Evolutionary conservation across 2,888 invertebrate species (phyloP), one percentile per base, ranked within the genome.

Genomic region (Drosophila nr. fundita): DNA sequence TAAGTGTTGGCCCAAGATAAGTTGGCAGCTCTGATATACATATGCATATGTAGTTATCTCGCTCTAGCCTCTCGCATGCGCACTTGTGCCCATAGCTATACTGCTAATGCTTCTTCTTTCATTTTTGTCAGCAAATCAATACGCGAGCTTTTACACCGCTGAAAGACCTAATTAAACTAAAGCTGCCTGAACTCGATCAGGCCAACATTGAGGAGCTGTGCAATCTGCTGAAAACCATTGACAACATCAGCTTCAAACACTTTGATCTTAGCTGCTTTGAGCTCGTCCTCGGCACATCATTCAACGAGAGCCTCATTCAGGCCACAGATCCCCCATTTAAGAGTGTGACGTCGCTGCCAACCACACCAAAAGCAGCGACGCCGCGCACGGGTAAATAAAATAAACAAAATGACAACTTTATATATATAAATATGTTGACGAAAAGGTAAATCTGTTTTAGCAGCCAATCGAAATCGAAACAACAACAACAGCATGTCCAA

Each of bases 261-360:
- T 93, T 92, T 67, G 92, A 92, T 78, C 80, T 93, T 21, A 93
- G 93, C 73, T 93, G 93, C 77, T 93, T 82, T 70, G 91, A 92
- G 61, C 78, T 93, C n/a, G 91, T 91, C 10, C 78, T 91, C 62
- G 93, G 92, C 15, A 87, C 89, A 45, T 84, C 92, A n/a, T 93
- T 92, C 77, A 92, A 93, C 81, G 92, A 93, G 48, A 93, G 92
- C 72, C 73, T 92, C 70, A 91, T 92, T 34, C 68, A 87, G 59
- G 81, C 86, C 59, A 92, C 92, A 59, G 92, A 92, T 72, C 55
- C 82, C 52, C 91, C 92, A 29, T 78, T 79, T 36, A 83, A 80
- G 58, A 71, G 64, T 32, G 65, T 70, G 29, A 71, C 83, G 10
- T 73, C 36, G 11, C 58, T 81, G 53, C 71, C 73, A 48, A 78